A percentile compares a stretch with the other conserved stretches of the same genome.
phyloP scores from a whole-genome alignment of 1,140 invertebrate species.

The Caenorhabditis inopinata region DNA sequence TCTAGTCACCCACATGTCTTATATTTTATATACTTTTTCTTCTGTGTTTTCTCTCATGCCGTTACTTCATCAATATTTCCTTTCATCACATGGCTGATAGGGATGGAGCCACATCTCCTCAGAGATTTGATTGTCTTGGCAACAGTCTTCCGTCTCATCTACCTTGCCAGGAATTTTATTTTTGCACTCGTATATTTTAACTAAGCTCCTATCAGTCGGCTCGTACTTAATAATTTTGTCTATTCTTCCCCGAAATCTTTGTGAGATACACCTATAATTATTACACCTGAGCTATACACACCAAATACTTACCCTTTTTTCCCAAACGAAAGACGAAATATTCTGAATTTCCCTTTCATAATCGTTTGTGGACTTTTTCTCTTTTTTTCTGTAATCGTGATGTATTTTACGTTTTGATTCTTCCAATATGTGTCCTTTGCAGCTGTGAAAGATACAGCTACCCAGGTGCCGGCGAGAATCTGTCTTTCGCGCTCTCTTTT shows the following conservation, averaged over 20 bases:
- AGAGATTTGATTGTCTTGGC: constrained; percentile 6
- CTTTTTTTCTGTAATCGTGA: no score
- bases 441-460: no score
- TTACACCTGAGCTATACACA: no score
- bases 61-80: no score
- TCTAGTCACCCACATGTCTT: not conserved
- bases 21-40: not conserved
- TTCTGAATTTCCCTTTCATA: no score
- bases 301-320: no score
- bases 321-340: no score
- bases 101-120: not conserved
- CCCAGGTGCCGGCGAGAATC: no score
- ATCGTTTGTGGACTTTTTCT: no score
- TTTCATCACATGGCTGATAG: not conserved
- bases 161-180: not conserved
- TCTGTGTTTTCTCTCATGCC: not conserved
- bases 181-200: not conserved
- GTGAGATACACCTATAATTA: not conserved
- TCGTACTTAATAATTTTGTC: not conserved
- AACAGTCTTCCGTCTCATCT: not conserved
- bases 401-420: no score
- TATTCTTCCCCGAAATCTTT: not conserved
- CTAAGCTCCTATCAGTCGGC: not conserved
- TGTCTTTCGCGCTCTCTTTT: no score
- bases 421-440: no score